A percentile compares a stretch with the other conserved stretches of the same genome.
These are phyloP conservation scores for Orchesellides sinensis DNA, from an alignment of 2,888 invertebrate genomes.

Conservation along the genomic window DNA sequence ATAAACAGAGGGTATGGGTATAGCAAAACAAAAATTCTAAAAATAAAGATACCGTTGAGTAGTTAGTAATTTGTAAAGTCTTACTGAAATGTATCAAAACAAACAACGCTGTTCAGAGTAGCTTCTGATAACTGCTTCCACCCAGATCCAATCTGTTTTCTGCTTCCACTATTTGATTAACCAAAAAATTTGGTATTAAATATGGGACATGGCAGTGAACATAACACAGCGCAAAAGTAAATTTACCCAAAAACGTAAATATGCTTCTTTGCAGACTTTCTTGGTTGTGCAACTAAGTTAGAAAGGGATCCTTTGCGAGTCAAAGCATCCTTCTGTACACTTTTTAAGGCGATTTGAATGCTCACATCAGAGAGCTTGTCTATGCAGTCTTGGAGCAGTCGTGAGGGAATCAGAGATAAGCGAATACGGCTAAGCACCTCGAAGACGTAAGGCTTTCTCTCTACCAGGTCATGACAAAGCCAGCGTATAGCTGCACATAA, in stretches of 20 bases:
- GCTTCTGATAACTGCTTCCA: constrained; percentile 88
- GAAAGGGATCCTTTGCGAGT: constrained; percentile 70
- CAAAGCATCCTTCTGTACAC: constrained; percentile 85
- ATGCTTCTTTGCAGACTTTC: constrained; percentile 87
- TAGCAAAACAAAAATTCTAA: background rate
- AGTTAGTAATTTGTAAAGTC: constrained; percentile 18
- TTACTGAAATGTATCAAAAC: constrained; percentile 84
- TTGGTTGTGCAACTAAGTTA: constrained; percentile 69
- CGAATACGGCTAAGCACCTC: constrained; percentile 90
- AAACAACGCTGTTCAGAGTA: constrained; percentile 89
- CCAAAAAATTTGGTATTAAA: too few species aligned
- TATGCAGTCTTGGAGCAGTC: constrained; percentile 87
- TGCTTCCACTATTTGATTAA: too few species aligned
- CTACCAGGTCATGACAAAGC: constrained; percentile 88
- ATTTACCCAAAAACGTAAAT: constrained; percentile 92
- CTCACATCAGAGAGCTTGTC: constrained; percentile 83
- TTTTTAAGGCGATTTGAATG: constrained; percentile 82
- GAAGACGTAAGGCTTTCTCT: constrained; percentile 89
- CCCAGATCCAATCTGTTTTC: constrained; percentile 85
- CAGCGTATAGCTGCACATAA: constrained; percentile 91
- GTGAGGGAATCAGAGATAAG: constrained; percentile 88
- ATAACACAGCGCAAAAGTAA: too few species aligned
- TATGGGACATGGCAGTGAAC: too few species aligned
- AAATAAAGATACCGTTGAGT: background rate
- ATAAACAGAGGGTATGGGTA: background rate